Evolutionary conservation across 2,113 vertebrate genomes (phyloP), one percentile per base, ranked within the genome.

Genomic region (Kryptolebias marmoratus): DNA sequence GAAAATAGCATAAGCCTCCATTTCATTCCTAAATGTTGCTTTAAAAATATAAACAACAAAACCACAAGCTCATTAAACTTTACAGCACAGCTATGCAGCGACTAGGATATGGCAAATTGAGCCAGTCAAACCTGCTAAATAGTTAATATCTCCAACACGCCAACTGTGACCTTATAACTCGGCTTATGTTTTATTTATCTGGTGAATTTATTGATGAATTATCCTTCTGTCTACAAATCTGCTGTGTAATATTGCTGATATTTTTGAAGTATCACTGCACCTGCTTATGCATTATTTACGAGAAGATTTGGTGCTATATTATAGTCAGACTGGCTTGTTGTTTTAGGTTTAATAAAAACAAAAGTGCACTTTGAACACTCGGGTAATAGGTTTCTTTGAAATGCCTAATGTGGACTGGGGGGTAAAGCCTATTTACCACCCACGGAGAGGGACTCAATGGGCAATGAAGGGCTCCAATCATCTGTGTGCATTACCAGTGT

Each of bases 141-240:
- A 83, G 64, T 87, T 86, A 83, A 85, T 79, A 80, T 36, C 56
- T 39, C 63, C 62, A 73, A 73, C 74, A 80, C 58, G 65, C 52
- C 73, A 60, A 79, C 69, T 1, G 31, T 83, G 83, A 82, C 79
- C 87, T 87, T 79, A 76, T 75, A 73, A 71, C 44, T 53, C 12
- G 8, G 49, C 54, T 62, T n/a, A 77, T 84, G 69, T 82, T 83
- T 87, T 79, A 85, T 87, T 87, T 71, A 88, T 73, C 42, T 14
- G 13, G 39, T 68, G 52, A 59, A 73, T 71, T 53, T 78, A 80
- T 64, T 74, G 80, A 82, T 73, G 44, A 57, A 47, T 73, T 62
- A 70, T 22, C 16, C 71, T 64, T 74, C 49, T 11, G 53, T 67
- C 42, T 22, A 42, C 61, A 56, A 42, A 28, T 68, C 54, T 13